Evolutionary conservation across 2,888 invertebrate genomes (phyloP), one percentile per base, ranked within the genome.

Genomic region (Noctua fimbriata): DNA sequence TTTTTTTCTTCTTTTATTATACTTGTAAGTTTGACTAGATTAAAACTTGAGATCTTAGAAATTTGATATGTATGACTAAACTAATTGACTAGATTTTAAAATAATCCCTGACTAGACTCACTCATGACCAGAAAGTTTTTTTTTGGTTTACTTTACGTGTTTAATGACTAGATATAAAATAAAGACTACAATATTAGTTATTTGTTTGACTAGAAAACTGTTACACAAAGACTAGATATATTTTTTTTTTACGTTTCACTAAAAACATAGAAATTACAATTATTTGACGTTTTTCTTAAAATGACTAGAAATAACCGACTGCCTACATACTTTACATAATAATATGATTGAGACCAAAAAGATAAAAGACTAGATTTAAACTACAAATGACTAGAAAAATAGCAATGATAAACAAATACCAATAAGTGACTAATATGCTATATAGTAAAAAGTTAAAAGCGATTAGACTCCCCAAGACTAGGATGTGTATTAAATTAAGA

Each of bases 21-120:
- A 76, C 60, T 71, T 63, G 32, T 0, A 55, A 14, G 18, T 24
- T 63, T 69, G 71, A 78, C 67, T 69, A 83, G 71, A 76, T 44
- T 28, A 67, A 44, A 21, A 52, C 14, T 44, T 14, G 36, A 67
- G 60, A 67, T 67, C 66, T 24, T 52, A 41, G 36, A 44, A n/a
- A 18, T 71, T 60, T 66, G 21, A 49, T 60, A 21, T 49, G 41
- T 58, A 60, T 18, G 14, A 49, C 18, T 58, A 24, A 65, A 52
- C 21, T 67, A 71, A 63, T 24, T 79, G 73, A 82, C 83, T 82
- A 79, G 69, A 73, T 69, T 52, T 41, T 14, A 32, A 32, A 36
- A 18, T 55, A 47, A n/a, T 65, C 1, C 16, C 10, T 49, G 52
- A 71, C 41, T 67, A 71, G 66, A 71, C 10, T 28, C 16, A 69